A percentile compares a stretch with the other conserved stretches of the same genome.
Evolutionary conservation across 2,888 invertebrate species (phyloP).

Genomic region (Tipula unca): DNA sequence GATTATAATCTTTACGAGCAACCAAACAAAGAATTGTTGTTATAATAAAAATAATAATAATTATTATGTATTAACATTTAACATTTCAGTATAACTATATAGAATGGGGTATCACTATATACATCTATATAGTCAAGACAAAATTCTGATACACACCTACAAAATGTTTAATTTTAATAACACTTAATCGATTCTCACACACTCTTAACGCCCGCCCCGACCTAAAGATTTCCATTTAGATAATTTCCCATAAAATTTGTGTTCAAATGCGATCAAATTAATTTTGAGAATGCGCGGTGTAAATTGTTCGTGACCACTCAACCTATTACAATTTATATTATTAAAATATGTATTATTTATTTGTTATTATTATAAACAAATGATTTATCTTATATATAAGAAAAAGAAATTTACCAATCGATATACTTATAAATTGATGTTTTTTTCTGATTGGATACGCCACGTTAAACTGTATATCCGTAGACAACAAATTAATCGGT

Average conservation of each 20-base stretch:
- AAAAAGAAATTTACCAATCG: background rate
- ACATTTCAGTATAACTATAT: no score
- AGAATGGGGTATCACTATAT: no score
- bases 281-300: background rate
- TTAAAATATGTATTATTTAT: conserved; percentile 14
- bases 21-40: background rate
- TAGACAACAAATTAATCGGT: conserved; percentile 8
- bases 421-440: background rate
- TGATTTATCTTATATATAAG: background rate
- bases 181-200: background rate
- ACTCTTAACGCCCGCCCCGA: background rate
- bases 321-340: background rate
- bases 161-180: background rate
- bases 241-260: conserved; percentile 4
- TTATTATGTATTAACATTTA: background rate
- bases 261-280: background rate
- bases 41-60: background rate
- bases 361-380: conserved; percentile 4
- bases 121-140: no score
- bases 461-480: background rate
- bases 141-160: background rate
- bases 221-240: background rate
- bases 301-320: conserved; percentile 8
- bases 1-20: background rate
- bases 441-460: background rate